Evolutionary conservation across 2,888 invertebrate species (phyloP), one percentile per base, ranked within the genome.

Genomic region (Parnassius orleans): DNA sequence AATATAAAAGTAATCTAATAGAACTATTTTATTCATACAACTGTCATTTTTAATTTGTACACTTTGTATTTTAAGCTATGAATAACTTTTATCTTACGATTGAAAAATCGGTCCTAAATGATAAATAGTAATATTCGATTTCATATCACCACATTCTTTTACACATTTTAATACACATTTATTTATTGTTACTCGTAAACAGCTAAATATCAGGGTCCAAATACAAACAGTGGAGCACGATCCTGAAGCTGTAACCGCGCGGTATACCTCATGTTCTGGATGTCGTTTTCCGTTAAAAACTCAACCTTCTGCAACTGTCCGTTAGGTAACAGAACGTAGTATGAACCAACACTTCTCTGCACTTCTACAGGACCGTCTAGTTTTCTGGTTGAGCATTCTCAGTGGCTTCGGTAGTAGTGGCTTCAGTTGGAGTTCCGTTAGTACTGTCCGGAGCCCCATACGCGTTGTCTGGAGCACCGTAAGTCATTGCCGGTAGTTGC

Each of bases 291-390:
- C 0, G 93, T 93, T 64, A 91, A 81, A 72, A 94, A 94, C 65
- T 90, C 87, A 42, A 94, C 93, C 65, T 90, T 93, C 74, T 95
- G 95, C 43, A 95, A 80, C 65, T 93, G 87, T 5, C 95, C 94
- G 68, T 92, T 93, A 0, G 94, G 94, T 67, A 95, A 87, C 48
- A 94, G 88, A 7, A 95, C 87, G 76, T 92, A 95, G 78, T 95
- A 95, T 12, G 93, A 86, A 5, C 94, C 94, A 43, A 85, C 82
- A 51, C 94, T 94, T 70, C 84, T 85, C 67, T 84, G 83, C 0
- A 89, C 83, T 51, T 92, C 88, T 2, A 90, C 81, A 10, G 87
- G 81, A 51, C 89, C 79, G 59, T 84, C 87, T 7, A 90, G 41
- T 44, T 68, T 65, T 90, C 89, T 0, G 81, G 80, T 65, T 83